Evolutionary conservation across 1,140 invertebrate genomes (phyloP).

Genomic region (Ips nitidus): DNA sequence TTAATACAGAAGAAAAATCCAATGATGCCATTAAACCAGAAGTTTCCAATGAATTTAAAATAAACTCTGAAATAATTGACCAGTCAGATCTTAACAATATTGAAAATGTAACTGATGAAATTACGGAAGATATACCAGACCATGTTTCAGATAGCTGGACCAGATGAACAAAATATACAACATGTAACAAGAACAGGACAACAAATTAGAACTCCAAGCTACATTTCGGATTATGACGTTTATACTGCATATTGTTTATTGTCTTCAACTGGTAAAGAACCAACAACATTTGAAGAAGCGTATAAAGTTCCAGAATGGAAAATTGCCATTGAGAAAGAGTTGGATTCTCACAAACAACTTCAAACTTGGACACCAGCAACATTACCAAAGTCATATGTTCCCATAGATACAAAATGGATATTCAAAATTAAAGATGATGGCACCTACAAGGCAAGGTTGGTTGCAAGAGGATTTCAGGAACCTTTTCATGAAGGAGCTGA

Average conservation of each 20-base stretch:
- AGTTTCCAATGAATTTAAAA: not conserved
- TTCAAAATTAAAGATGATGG: slow-evolving; percentile 42
- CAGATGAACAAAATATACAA: not conserved
- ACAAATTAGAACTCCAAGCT: not conserved
- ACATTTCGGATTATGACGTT: slow-evolving; percentile 11
- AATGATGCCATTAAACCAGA: too few species aligned
- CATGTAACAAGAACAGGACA: not conserved
- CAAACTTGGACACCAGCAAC: slow-evolving; percentile 20
- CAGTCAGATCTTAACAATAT: slow-evolving; percentile 7
- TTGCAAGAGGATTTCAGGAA: slow-evolving; percentile 40
- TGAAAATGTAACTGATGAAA: slow-evolving; percentile 3
- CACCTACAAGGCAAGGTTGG: slow-evolving; percentile 40
- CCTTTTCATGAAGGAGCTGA: not conserved
- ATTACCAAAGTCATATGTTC: slow-evolving; percentile 16
- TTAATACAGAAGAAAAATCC: slow-evolving; percentile 6
- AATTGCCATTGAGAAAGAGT: slow-evolving; percentile 14
- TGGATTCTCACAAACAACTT: slow-evolving; percentile 16
- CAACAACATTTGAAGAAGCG: slow-evolving; percentile 14
- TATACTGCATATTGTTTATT: slow-evolving; percentile 24
- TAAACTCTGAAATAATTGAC: slow-evolving; percentile 5
- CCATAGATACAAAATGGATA: slow-evolving; percentile 39
- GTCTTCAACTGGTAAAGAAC: slow-evolving; percentile 1
- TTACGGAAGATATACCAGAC: not conserved
- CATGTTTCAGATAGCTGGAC: not conserved
- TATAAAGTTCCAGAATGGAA: too few species aligned